Evolutionary conservation across 2,888 invertebrate genomes (phyloP).

Genomic region (Trachelus tabidus): DNA sequence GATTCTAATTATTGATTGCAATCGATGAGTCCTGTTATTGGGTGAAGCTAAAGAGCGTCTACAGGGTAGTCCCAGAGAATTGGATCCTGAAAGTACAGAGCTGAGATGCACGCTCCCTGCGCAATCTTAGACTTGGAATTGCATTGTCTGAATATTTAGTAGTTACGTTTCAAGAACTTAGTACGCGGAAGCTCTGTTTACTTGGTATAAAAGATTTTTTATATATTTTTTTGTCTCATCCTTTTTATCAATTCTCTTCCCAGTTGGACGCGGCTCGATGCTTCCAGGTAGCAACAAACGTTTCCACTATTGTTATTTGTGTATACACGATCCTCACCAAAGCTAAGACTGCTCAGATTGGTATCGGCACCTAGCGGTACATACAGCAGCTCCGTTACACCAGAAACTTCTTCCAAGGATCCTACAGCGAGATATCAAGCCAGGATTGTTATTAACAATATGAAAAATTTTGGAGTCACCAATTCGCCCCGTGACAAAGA

Average conservation of each 20-base stretch:
- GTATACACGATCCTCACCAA: neutral
- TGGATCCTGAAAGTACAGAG: no score
- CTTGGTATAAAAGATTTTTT: neutral
- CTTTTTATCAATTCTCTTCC: neutral
- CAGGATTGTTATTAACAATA: slow-evolving; percentile 51
- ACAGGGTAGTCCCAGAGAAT: no score
- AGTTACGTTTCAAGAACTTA: neutral
- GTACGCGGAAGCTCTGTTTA: neutral
- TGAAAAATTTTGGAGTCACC: slow-evolving; percentile 35
- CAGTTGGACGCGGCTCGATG: neutral
- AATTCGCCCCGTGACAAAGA: neutral
- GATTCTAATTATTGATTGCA: no score
- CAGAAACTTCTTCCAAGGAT: slow-evolving; percentile 41
- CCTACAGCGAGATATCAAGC: slow-evolving; percentile 33
- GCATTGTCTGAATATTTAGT: neutral
- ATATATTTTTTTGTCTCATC: neutral
- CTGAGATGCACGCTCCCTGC: neutral
- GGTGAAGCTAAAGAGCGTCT: no score
- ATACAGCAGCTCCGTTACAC: slow-evolving; percentile 46
- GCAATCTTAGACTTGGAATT: neutral
- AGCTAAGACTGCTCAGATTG: slow-evolving; percentile 27
- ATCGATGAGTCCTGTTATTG: no score
- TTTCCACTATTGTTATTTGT: neutral
- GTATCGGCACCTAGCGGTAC: slow-evolving; percentile 50
- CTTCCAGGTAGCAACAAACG: neutral